Evolutionary conservation across 2,888 invertebrate genomes (phyloP).

Genomic region (Sussaba pulchella): DNA sequence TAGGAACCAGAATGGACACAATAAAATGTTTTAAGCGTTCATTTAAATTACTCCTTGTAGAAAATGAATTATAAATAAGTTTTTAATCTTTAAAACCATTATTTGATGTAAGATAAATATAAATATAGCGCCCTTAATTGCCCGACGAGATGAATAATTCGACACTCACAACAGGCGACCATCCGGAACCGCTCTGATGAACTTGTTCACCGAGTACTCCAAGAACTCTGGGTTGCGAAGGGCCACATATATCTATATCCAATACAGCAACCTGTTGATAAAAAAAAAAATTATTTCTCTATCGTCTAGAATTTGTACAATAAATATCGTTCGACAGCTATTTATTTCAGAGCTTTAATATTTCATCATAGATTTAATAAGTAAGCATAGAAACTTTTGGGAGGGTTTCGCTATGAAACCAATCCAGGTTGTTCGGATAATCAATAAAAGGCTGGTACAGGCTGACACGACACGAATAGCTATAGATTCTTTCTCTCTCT

Average conservation of each 20-base stretch:
- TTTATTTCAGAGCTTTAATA: not conserved
- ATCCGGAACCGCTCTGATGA: constrained; percentile 97
- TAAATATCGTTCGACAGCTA: not conserved
- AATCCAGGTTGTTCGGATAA: constrained; percentile 66
- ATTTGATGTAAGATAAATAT: too few species aligned
- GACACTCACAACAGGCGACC: constrained; percentile 95
- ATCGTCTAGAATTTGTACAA: not conserved
- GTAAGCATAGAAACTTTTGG: not conserved
- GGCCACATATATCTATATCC: constrained; percentile 99
- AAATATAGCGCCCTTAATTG: too few species aligned
- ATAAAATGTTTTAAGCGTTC: not conserved
- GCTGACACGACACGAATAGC: constrained; percentile 76
- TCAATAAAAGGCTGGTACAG: constrained; percentile 81
- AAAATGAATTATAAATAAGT: too few species aligned
- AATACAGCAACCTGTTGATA: constrained; percentile 82
- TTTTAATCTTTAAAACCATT: too few species aligned
- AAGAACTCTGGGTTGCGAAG: constrained; percentile 97
- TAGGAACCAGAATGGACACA: not conserved
- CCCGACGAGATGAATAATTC: not conserved
- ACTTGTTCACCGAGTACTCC: constrained; percentile 97
- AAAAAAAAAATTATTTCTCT: constrained; percentile 24
- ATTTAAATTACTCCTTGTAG: too few species aligned
- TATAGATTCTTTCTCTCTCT: constrained; percentile 59
- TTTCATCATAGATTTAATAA: too few species aligned
- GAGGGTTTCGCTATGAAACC: constrained; percentile 39